Conservation (phyloP, 1,140 invertebrate genomes). For the Globodera ellingtonae region DNA sequence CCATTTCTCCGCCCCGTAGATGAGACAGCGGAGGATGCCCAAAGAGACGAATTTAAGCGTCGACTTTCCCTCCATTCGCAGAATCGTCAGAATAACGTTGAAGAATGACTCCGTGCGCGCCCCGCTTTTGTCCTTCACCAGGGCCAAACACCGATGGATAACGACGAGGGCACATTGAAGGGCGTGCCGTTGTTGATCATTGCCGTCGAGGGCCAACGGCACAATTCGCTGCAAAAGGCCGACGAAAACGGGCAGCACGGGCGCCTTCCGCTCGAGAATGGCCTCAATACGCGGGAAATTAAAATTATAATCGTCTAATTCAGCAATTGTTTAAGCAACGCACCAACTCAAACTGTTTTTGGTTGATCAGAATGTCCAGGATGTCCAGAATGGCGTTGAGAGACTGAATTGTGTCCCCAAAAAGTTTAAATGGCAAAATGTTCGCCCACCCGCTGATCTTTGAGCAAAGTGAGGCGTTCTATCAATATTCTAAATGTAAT, state of each 20-base stretch:
- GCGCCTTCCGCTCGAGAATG: not conserved
- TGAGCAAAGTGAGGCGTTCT: conserved; percentile 3
- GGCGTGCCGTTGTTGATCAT: not conserved
- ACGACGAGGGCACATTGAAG: not conserved
- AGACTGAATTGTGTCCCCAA: not conserved
- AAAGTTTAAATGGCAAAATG: not conserved
- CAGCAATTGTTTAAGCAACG: not conserved
- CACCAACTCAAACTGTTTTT: conserved; percentile 1
- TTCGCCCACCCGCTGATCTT: not conserved
- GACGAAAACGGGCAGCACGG: not conserved
- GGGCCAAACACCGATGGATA: not conserved
- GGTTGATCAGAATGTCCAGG: not conserved
- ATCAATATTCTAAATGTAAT: not conserved
- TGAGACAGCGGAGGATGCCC: conserved; percentile 20
- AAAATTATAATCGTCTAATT: not conserved
- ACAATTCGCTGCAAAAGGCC: not conserved
- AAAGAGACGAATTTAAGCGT: conserved; percentile 14
- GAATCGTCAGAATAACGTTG: not conserved
- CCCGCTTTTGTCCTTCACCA: conserved; percentile 20
- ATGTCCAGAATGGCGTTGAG: not conserved
- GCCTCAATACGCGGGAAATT: not conserved
- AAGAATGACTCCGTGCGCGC: conserved; percentile 16
- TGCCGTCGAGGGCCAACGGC: not conserved
- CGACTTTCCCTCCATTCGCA: conserved; percentile 2
- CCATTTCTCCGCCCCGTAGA: conserved; percentile 3